A percentile compares a stretch with the other conserved stretches of the same genome.
phyloP scores from a whole-genome alignment of 2,888 invertebrate genomes.

The Asteroscopus sphinx region DNA sequence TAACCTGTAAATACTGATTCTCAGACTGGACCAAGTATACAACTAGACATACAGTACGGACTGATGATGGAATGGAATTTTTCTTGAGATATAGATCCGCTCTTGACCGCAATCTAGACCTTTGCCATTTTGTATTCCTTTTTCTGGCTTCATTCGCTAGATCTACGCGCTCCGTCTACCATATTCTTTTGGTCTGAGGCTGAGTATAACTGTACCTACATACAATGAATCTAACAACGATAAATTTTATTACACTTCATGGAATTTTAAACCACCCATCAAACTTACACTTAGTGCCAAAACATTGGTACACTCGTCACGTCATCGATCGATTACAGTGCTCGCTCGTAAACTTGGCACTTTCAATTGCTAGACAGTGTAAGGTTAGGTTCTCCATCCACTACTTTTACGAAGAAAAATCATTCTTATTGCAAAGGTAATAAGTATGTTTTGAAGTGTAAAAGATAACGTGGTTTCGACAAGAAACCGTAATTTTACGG shows the following conservation, averaged over 20 bases:
- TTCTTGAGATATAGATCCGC: too few species aligned
- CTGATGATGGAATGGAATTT: too few species aligned
- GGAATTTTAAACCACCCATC: conserved; percentile 59
- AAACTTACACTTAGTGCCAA: conserved; percentile 58
- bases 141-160: too few species aligned
- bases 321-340: conserved; percentile 72
- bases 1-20: too few species aligned
- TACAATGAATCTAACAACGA: conserved; percentile 21
- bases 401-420: conserved; percentile 14
- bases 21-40: too few species aligned
- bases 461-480: conserved; percentile 18
- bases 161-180: too few species aligned
- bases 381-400: conserved; percentile 33
- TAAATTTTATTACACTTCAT: conserved; percentile 42
- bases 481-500: conserved; percentile 47
- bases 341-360: conserved; percentile 74
- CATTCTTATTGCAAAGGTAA: conserved; percentile 2
- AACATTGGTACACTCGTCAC: conserved; percentile 65
- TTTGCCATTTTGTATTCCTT: too few species aligned
- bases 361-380: conserved; percentile 66
- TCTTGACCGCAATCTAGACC: too few species aligned
- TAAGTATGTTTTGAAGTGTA: conserved; percentile 4
- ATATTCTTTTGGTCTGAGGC: too few species aligned
- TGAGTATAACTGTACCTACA: neutral
- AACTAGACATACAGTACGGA: too few species aligned